Evolutionary conservation across 1,140 invertebrate species (phyloP), one percentile per base, ranked within the genome.

Genomic region (Druon quercuslanigerum): DNA sequence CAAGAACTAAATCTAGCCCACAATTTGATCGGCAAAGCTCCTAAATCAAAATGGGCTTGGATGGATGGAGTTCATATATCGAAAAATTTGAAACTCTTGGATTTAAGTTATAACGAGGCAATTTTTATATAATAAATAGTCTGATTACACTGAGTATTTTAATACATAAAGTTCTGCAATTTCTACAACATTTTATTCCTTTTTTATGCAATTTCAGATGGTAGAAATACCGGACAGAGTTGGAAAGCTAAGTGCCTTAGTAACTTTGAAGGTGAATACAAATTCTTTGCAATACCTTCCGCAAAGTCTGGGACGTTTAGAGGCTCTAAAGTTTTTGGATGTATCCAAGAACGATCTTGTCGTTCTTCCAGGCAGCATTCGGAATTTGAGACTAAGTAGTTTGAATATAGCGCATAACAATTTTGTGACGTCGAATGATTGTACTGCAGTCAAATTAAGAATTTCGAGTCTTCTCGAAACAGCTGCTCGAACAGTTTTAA

Each of bases 1-100:
- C 93, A 93, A 79, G 93, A 96, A 84, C 87, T 98, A 13, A 93
- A 94, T 91, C 81, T 97, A 19, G 90, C 94, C 8, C 92, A 95
- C 76, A 98, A 98, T 91, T 86, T 89, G 72, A 89, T 98, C 33
- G 93, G 94, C 54, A 89, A 91, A 80, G 83, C 86, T 33, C 88
- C 88, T 57, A 51, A 78, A 7, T 82, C 88, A 71, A 92, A 94
- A 78, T 96, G 95, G 95, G 83, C 87, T 60, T 96, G 95, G 95
- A 82, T 96, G 52, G 89, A 93, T 56, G 92, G 93, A 25, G 77
- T 88, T 25, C 88, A 92, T 74, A 91, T 94, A 51, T 87, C 80
- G 5, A 92, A 91, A 73, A 91, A 84, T 33, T 83, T 95, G 40
- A 92, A 91, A 80, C 85, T 93, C 16, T 87, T 96, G 25, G 94